Evolutionary conservation across 2,113 vertebrate genomes (phyloP).

Genomic region (Petrocephalus microphthalmus): DNA sequence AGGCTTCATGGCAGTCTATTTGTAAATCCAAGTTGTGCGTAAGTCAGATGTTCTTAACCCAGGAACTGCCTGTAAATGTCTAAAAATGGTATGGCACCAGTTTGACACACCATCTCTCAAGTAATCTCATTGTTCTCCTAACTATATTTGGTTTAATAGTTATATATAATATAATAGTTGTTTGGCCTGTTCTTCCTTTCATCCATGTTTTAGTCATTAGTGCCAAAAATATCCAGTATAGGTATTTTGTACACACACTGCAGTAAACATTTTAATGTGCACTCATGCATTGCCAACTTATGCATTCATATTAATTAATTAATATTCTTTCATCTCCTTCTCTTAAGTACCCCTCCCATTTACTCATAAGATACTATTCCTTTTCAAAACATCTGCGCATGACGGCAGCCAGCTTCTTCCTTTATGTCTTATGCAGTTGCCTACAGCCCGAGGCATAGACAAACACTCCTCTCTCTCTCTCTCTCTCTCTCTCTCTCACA

Average conservation of each 20-base stretch:
- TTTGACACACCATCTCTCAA: background rate
- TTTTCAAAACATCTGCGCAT: background rate
- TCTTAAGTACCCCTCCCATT: background rate
- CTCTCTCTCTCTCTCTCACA: background rate
- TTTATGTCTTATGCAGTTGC: slow-evolving; percentile 19
- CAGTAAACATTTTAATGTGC: background rate
- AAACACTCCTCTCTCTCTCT: background rate
- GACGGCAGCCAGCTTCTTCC: background rate
- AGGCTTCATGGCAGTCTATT: background rate
- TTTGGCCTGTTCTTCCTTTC: background rate
- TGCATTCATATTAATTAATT: no score
- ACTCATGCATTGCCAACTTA: background rate
- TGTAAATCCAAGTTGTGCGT: background rate
- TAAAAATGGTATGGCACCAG: background rate
- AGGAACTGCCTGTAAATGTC: background rate
- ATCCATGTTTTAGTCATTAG: slow-evolving; percentile 2
- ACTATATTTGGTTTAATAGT: background rate
- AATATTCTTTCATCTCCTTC: background rate
- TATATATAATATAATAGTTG: background rate
- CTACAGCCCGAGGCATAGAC: background rate
- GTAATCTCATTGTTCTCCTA: background rate
- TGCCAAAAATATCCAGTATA: background rate
- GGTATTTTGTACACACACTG: background rate
- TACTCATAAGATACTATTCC: background rate
- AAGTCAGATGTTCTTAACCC: background rate